Evolutionary conservation across 1,140 invertebrate genomes (phyloP).

Genomic region (Eriosoma lanigerum): DNA sequence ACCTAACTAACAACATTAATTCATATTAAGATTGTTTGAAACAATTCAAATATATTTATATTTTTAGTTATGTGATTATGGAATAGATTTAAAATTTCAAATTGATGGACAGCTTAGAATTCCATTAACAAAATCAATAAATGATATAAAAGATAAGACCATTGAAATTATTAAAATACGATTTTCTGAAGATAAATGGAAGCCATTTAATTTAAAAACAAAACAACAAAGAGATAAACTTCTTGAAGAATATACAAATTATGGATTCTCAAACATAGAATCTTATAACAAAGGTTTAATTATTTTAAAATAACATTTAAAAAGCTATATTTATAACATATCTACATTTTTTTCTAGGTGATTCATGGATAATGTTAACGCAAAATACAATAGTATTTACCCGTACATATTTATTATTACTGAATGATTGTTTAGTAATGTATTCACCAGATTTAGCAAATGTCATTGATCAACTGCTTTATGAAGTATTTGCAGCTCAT

Average conservation of each 20-base stretch:
- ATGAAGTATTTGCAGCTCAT: slow-evolving; percentile 69
- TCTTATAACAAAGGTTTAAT: slow-evolving; percentile 63
- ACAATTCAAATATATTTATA: no score
- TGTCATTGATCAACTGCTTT: slow-evolving; percentile 66
- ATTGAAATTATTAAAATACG: slow-evolving; percentile 73
- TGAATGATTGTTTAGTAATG: slow-evolving; percentile 71
- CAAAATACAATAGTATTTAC: slow-evolving; percentile 71
- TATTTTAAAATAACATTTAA: not conserved
- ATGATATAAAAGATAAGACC: slow-evolving; percentile 72
- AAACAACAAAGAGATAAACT: slow-evolving; percentile 62
- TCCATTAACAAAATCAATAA: slow-evolving; percentile 66
- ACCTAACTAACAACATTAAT: no score
- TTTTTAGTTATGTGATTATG: slow-evolving; percentile 68
- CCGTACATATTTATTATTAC: slow-evolving; percentile 67
- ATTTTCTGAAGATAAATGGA: slow-evolving; percentile 72
- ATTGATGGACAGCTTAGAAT: slow-evolving; percentile 75
- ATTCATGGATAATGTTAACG: slow-evolving; percentile 70
- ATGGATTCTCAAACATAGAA: slow-evolving; percentile 62
- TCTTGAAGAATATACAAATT: slow-evolving; percentile 63
- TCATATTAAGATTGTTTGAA: no score
- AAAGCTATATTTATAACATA: not conserved
- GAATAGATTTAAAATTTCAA: slow-evolving; percentile 81
- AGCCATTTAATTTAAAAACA: slow-evolving; percentile 68
- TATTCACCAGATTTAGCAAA: slow-evolving; percentile 67
- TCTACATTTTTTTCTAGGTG: slow-evolving; percentile 60